Evolutionary conservation across 1,140 invertebrate genomes (phyloP).

Genomic region (Plectrocnemia conspersa): DNA sequence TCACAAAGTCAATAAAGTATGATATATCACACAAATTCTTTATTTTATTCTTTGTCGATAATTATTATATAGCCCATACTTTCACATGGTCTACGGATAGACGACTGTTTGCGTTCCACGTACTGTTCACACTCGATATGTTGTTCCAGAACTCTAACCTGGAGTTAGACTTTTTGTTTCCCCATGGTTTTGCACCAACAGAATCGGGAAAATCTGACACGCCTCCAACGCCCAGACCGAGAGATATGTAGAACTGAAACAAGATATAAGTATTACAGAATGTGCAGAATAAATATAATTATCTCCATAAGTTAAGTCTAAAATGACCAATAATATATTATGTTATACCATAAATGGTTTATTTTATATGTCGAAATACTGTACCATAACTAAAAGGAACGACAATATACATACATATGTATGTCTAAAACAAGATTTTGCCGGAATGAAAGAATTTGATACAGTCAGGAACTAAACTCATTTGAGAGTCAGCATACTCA

Average conservation of each 20-base stretch:
- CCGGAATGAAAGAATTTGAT: too few relatives aligned
- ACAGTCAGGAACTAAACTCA: too few relatives aligned
- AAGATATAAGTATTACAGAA: conserved; percentile 1
- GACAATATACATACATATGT: not conserved
- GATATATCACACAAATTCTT: too few relatives aligned
- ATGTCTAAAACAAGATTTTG: not conserved
- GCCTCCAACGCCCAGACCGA: conserved; percentile 55
- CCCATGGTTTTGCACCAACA: conserved; percentile 49
- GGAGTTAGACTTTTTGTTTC: conserved; percentile 38
- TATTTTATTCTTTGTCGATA: too few relatives aligned
- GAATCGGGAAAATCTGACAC: conserved; percentile 51
- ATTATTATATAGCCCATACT: conserved; percentile 35
- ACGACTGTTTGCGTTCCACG: conserved; percentile 23
- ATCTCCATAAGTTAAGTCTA: not conserved
- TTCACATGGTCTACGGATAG: conserved; percentile 35
- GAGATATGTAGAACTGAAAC: conserved; percentile 51
- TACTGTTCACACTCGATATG: conserved; percentile 5
- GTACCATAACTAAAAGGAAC: not conserved
- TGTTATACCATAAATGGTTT: not conserved
- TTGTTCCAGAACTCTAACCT: conserved; percentile 33
- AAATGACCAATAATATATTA: not conserved
- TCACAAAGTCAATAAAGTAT: too few relatives aligned
- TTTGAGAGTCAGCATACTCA: too few relatives aligned
- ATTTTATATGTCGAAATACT: too few relatives aligned
- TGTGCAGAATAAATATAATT: not conserved